Conservation (phyloP, 2,113 vertebrate species). For the Phrynosoma blainvillii region DNA sequence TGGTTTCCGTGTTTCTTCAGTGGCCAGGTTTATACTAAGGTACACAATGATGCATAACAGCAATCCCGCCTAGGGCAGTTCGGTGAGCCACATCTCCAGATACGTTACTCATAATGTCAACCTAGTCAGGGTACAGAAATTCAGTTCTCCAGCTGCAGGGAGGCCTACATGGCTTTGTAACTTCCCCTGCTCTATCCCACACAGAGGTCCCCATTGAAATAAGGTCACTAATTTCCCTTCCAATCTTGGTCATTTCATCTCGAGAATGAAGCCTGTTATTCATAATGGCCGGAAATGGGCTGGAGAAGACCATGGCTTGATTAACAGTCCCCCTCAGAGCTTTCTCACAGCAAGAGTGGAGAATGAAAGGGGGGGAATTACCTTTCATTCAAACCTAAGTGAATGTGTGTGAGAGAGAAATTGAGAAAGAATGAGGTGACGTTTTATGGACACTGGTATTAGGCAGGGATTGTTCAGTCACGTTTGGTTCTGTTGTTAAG, state of each 20-base stretch:
- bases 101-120: background rate
- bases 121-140: no score
- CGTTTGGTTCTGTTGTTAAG: background rate
- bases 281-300: background rate
- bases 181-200: background rate
- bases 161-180: background rate
- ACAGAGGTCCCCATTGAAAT: conserved; percentile 29
- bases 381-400: rapidly evolving
- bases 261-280: background rate
- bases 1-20: no score
- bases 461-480: background rate
- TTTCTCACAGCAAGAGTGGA: background rate
- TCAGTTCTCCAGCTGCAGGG: no score
- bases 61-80: no score
- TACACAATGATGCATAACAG: no score
- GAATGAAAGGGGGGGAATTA: background rate
- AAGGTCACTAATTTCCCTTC: conserved; percentile 27
- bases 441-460: background rate
- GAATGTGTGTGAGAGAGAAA: background rate
- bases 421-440: rapidly evolving
- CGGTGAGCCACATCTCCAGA: background rate
- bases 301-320: conserved; percentile 8
- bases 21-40: background rate
- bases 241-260: background rate
- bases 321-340: conserved; percentile 4